Evolutionary conservation across 2,797 vertebrate genomes (phyloP).

Genomic region (Zalophus californianus): DNA sequence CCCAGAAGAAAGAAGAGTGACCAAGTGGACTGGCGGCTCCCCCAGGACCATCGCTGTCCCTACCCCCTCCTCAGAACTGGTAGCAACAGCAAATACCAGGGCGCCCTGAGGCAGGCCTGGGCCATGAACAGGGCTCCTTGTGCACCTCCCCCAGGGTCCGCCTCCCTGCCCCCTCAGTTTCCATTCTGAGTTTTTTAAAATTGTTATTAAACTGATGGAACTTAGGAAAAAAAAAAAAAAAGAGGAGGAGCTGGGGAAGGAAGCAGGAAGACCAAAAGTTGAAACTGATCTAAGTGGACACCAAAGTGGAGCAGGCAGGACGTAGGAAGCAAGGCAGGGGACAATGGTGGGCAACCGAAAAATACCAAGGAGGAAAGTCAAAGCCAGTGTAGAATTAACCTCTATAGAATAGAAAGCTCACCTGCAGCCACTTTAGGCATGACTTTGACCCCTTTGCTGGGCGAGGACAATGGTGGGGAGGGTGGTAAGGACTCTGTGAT

Average conservation of each 20-base stretch:
- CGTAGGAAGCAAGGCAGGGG: background rate
- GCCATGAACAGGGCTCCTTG: background rate
- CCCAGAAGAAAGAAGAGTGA: background rate
- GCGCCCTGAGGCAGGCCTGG: background rate
- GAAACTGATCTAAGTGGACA: background rate
- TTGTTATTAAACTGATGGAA: background rate
- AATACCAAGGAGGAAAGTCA: background rate
- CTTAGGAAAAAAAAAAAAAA: background rate
- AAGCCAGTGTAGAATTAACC: background rate
- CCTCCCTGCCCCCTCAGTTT: background rate
- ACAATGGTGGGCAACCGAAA: background rate
- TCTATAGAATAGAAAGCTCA: background rate
- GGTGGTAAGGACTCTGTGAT: too few relatives aligned
- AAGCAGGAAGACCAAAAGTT: background rate
- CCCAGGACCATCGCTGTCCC: background rate
- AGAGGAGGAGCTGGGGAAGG: background rate
- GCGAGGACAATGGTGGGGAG: background rate
- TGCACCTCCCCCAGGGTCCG: background rate
- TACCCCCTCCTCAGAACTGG: background rate
- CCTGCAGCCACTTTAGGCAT: background rate
- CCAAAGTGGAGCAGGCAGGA: background rate
- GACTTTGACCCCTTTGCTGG: background rate
- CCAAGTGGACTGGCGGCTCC: background rate
- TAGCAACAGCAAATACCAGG: background rate
- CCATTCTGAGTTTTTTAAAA: background rate